Conservation (phyloP, 2,888 invertebrate genomes). For the Liodrosophila aerea region DNA sequence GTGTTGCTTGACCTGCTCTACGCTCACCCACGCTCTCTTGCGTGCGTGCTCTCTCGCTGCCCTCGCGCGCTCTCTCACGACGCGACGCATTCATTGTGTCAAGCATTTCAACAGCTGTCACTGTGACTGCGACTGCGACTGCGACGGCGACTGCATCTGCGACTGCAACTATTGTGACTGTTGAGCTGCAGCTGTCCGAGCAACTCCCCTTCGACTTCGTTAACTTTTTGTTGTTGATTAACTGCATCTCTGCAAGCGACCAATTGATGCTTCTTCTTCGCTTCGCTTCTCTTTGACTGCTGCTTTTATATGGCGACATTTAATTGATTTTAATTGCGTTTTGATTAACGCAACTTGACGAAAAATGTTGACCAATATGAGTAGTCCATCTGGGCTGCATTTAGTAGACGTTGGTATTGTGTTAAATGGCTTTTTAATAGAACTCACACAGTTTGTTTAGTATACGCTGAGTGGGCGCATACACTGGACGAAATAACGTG, state of each 20-base stretch:
- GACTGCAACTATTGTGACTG: conserved; percentile 24
- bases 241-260: conserved; percentile 50
- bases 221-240: conserved; percentile 25
- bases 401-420: conserved; percentile 8
- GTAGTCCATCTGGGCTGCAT: conserved; percentile 40
- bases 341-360: conserved; percentile 58
- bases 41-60: conserved; percentile 8
- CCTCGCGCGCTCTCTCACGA: conserved; percentile 5
- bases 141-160: background rate
- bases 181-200: conserved; percentile 24
- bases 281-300: background rate
- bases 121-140: conserved; percentile 12
- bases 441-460: conserved; percentile 7
- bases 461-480: background rate
- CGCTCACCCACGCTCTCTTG: conserved; percentile 57
- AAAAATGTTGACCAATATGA: conserved; percentile 37
- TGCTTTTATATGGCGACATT: conserved; percentile 40
- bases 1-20: conserved; percentile 65
- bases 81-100: conserved; percentile 36
- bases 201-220: conserved; percentile 9
- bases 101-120: conserved; percentile 64
- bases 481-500: conserved; percentile 16
- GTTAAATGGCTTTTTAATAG: conserved; percentile 33
- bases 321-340: conserved; percentile 75
- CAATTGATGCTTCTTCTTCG: conserved; percentile 30